These are phyloP conservation scores for Drosophila aff. DNA, from an alignment of 1,140 invertebrate genomes.

Conservation along the genomic window DNA sequence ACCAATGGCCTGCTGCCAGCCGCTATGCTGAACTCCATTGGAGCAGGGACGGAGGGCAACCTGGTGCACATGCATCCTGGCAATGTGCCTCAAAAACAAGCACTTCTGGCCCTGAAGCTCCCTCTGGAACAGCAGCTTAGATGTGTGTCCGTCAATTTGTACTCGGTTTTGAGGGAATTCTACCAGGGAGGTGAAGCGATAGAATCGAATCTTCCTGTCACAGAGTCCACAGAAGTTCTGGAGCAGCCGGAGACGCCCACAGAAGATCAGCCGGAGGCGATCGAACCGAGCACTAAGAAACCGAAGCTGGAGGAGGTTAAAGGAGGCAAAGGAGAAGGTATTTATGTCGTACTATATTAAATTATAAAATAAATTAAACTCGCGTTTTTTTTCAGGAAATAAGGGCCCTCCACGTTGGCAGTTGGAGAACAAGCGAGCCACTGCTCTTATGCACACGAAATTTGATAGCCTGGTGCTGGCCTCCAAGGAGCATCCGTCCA, in stretches of 20 bases:
- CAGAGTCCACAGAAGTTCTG: background rate
- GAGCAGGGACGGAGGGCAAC: conserved; percentile 87
- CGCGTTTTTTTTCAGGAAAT: background rate
- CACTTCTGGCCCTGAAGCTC: conserved; percentile 92
- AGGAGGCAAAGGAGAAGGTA: conserved; percentile 20
- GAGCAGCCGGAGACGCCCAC: conserved; percentile 20
- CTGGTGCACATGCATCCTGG: conserved; percentile 92
- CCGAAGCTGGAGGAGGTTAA: conserved; percentile 74
- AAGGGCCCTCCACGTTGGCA: conserved; percentile 57
- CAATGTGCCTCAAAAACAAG: conserved; percentile 91
- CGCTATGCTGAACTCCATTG: conserved; percentile 91
- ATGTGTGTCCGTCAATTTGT: conserved; percentile 90
- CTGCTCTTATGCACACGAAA: conserved; percentile 87
- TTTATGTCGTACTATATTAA: background rate
- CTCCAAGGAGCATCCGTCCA: conserved; percentile 93
- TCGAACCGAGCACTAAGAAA: conserved; percentile 71
- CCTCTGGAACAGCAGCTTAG: conserved; percentile 88
- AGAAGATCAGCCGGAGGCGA: conserved; percentile 61
- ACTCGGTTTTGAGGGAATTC: conserved; percentile 89
- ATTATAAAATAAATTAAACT: background rate
- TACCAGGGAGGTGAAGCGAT: conserved; percentile 83
- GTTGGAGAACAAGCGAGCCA: conserved; percentile 88
- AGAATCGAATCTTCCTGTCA: background rate
- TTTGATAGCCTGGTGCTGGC: conserved; percentile 93
- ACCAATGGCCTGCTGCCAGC: conserved; percentile 93